Evolutionary conservation across 2,797 vertebrate genomes (phyloP).

Genomic region (Sebastes baramenuke): DNA sequence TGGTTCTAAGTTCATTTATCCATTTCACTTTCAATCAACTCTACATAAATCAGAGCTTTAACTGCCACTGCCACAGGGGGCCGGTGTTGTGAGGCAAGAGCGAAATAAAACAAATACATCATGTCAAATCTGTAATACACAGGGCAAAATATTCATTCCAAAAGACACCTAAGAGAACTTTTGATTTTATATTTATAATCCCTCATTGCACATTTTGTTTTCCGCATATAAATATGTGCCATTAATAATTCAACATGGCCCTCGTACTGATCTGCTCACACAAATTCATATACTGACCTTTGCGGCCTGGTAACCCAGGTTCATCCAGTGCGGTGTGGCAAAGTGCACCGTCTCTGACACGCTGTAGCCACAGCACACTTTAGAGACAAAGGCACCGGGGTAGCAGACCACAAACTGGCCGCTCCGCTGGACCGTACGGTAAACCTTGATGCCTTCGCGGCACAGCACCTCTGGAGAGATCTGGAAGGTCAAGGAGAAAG

Average conservation of each 20-base stretch:
- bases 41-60: constrained; percentile 31
- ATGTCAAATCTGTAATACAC: neutral
- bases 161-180: neutral
- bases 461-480: constrained; percentile 98
- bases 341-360: constrained; percentile 99
- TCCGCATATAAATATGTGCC: neutral
- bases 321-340: constrained; percentile 98
- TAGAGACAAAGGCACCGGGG: constrained; percentile 97
- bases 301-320: constrained; percentile 96
- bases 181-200: neutral
- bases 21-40: constrained; percentile 20
- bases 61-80: constrained; percentile 49
- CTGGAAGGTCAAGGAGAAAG: constrained; percentile 62
- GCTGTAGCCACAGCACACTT: constrained; percentile 98
- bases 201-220: neutral
- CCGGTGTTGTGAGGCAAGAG: constrained; percentile 32
- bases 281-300: constrained; percentile 85
- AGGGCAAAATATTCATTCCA: neutral
- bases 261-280: neutral
- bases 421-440: constrained; percentile 95
- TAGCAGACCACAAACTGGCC: constrained; percentile 99
- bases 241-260: neutral
- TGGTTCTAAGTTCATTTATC: constrained; percentile 24
- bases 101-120: neutral
- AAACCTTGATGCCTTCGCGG: constrained; percentile 96